Percentiles rank a stretch among this genome's conserved stretches.
Conservation (phyloP, 2,113 vertebrate genomes). For the Podarcis raffonei region DNA sequence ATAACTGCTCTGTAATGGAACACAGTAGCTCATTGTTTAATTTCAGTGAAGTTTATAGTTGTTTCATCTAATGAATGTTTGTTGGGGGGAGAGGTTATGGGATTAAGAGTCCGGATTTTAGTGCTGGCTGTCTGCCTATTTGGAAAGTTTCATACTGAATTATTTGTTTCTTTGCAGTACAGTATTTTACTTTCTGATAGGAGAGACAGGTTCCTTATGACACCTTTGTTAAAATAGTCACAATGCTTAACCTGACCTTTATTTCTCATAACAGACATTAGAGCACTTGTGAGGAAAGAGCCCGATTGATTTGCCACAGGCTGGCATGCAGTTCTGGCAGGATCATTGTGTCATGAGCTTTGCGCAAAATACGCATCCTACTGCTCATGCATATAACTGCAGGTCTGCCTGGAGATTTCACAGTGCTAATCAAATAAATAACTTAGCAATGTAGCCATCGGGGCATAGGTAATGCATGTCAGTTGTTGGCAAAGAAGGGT, state of each 20-base stretch:
- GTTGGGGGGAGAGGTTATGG: not conserved
- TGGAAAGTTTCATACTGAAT: not conserved
- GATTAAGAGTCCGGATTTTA: not conserved
- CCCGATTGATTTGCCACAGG: not conserved
- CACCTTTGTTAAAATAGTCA: not conserved
- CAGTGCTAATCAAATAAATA: not conserved
- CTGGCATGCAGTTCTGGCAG: not conserved
- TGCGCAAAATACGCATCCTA: not conserved
- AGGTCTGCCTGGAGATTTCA: not conserved
- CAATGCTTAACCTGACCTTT: not conserved
- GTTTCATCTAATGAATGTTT: not conserved
- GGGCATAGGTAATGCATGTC: not conserved
- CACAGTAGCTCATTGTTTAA: constrained; percentile 4
- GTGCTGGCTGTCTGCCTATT: not conserved
- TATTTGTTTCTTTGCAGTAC: not conserved
- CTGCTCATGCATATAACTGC: not conserved
- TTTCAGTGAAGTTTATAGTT: not conserved
- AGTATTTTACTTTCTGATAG: not conserved
- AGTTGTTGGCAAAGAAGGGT: not conserved
- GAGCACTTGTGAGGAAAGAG: too few species aligned
- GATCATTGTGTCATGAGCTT: not conserved
- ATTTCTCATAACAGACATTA: not conserved
- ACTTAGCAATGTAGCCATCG: not conserved
- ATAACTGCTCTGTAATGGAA: not conserved
- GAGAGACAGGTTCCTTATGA: not conserved